These are phyloP conservation scores for Pipra filicauda DNA, from an alignment of 2,113 vertebrate genomes.

Conservation along the genomic window DNA sequence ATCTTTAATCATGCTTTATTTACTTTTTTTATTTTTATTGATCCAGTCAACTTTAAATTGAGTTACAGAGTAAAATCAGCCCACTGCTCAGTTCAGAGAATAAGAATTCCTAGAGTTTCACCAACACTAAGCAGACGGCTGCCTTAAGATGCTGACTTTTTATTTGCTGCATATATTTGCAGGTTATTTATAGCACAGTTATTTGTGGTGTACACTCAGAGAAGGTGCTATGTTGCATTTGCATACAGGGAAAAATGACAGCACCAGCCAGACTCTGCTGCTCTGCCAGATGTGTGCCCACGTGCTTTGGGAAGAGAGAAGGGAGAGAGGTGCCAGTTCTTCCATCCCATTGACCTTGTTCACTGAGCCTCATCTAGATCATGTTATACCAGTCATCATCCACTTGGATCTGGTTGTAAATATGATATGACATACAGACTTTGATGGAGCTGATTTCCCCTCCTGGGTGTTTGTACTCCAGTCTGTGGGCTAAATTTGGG, in stretches of 20 bases:
- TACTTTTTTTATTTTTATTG: not conserved
- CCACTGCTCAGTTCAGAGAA: not conserved
- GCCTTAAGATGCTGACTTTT: not conserved
- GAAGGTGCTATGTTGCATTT: not conserved
- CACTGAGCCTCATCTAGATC: not conserved
- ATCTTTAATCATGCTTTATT: not conserved
- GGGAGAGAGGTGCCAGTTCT: not conserved
- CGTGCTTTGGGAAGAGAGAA: not conserved
- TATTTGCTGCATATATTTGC: not conserved
- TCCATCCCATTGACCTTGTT: conserved; percentile 3
- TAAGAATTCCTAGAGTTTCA: not conserved
- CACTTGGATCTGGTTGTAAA: not conserved
- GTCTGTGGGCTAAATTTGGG: conserved; percentile 2
- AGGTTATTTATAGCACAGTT: conserved; percentile 7
- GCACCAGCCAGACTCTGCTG: not conserved
- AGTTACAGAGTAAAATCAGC: not conserved
- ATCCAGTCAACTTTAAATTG: not conserved
- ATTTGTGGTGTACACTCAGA: not conserved
- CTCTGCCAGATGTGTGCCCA: not conserved
- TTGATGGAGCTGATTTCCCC: not conserved
- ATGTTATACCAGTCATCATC: not conserved
- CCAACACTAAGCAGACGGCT: not conserved
- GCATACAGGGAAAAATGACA: not conserved
- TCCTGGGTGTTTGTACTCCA: not conserved
- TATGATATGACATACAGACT: conserved; percentile 2